A percentile compares a stretch with the other conserved stretches of the same genome.
phyloP scores from a whole-genome alignment of 1,140 invertebrate genomes.

The Amyelois transitella region DNA sequence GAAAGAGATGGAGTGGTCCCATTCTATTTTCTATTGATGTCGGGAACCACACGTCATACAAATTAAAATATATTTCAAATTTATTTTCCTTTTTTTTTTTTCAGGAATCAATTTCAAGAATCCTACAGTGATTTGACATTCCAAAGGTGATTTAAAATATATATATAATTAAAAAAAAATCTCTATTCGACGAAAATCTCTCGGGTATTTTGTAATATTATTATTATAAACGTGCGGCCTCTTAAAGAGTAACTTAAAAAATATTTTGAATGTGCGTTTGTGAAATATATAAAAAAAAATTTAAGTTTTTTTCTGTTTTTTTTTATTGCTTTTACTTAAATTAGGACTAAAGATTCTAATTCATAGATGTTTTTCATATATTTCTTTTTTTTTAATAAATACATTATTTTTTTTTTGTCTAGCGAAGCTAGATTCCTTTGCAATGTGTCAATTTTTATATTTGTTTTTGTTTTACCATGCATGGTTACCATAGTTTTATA shows the following conservation, averaged over 20 bases:
- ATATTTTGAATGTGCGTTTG: not conserved
- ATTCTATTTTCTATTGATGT: no score
- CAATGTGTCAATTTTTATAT: no score
- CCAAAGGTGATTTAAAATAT: conserved; percentile 43
- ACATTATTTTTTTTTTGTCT: no score
- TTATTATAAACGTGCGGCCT: conserved; percentile 1
- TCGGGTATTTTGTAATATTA: conserved; percentile 19
- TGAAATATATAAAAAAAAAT: not conserved
- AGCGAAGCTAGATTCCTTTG: no score
- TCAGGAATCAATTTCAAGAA: conserved; percentile 52
- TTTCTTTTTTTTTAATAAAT: no score
- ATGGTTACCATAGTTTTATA: not conserved
- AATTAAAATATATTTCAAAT: no score
- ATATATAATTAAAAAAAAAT: conserved; percentile 31
- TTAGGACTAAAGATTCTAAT: no score
- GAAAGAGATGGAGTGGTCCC: no score
- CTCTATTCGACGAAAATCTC: conserved; percentile 52
- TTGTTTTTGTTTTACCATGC: not conserved
- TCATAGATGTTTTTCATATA: no score
- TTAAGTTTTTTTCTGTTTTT: not conserved
- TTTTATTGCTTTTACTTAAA: no score
- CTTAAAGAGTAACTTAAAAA: not conserved
- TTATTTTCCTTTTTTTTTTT: conserved; percentile 25
- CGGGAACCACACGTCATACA: no score
- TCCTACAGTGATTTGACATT: conserved; percentile 63